phyloP scores from a whole-genome alignment of 2,797 vertebrate genomes.

The Clarias pachynema region DNA sequence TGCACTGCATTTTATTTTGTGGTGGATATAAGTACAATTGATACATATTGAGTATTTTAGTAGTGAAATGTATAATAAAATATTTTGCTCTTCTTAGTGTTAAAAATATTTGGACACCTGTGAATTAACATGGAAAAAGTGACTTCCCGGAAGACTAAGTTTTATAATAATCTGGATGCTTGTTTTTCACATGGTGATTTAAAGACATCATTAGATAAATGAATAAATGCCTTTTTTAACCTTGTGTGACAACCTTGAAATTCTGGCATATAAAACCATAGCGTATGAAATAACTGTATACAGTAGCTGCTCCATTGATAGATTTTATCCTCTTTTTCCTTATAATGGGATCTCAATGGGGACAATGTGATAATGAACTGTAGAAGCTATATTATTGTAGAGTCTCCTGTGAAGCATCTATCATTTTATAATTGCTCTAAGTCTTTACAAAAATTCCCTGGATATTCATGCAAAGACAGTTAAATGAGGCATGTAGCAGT shows the following conservation, averaged over 20 bases:
- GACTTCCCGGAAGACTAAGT: not conserved
- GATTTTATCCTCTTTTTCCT: slow-evolving; percentile 11
- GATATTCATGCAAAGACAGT: not conserved
- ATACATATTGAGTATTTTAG: not conserved
- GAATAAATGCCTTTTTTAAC: not conserved
- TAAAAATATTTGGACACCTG: not conserved
- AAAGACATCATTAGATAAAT: not conserved
- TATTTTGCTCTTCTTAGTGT: not conserved
- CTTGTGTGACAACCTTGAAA: not conserved
- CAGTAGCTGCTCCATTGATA: not conserved
- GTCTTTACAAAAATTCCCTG: slow-evolving; percentile 21
- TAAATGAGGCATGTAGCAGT: slow-evolving; percentile 21
- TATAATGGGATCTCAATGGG: slow-evolving; percentile 1
- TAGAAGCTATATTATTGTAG: slow-evolving; percentile 19
- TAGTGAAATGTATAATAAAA: not conserved
- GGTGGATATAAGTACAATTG: not conserved
- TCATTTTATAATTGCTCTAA: slow-evolving; percentile 22
- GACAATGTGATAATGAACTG: slow-evolving; percentile 10
- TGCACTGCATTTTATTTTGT: not conserved
- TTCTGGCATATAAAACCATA: not conserved
- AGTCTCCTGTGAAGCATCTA: slow-evolving; percentile 5
- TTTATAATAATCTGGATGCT: not conserved
- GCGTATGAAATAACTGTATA: not conserved
- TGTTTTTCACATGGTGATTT: not conserved
- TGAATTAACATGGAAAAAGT: not conserved